These are phyloP conservation scores for Atopsyche davidsoni DNA, from an alignment of 1,140 invertebrate genomes.

Conservation along the genomic window DNA sequence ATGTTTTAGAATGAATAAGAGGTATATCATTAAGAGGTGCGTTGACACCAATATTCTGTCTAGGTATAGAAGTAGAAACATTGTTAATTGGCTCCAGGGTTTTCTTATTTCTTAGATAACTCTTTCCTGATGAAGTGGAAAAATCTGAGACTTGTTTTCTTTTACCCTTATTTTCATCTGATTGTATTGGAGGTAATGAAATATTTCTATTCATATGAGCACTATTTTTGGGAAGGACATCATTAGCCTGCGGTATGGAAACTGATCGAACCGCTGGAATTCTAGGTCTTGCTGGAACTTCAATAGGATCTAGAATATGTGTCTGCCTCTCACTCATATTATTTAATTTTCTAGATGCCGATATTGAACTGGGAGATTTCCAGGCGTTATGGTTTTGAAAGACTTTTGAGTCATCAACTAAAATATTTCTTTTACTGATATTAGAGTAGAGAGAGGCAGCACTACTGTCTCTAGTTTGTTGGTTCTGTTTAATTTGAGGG, in stretches of 20 bases:
- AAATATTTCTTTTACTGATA: slow-evolving; percentile 7
- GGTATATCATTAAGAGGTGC: background rate
- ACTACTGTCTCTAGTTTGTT: slow-evolving; percentile 24
- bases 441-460: slow-evolving; percentile 18
- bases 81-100: slow-evolving; percentile 21
- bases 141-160: slow-evolving; percentile 9
- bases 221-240: slow-evolving; percentile 11
- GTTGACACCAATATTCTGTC: slow-evolving; percentile 8
- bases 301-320: slow-evolving; percentile 18
- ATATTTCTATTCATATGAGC: slow-evolving; percentile 40
- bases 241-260: slow-evolving; percentile 15
- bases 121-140: slow-evolving; percentile 12
- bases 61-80: slow-evolving; percentile 6
- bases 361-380: slow-evolving; percentile 8
- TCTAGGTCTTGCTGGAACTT: slow-evolving; percentile 9
- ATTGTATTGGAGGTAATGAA: slow-evolving; percentile 42
- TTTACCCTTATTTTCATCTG: slow-evolving; percentile 17
- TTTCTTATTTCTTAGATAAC: slow-evolving; percentile 18
- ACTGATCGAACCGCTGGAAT: slow-evolving; percentile 17
- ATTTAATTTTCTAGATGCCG: slow-evolving; percentile 2
- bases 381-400: background rate
- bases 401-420: slow-evolving; percentile 2
- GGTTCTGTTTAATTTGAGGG: background rate
- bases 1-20: background rate
- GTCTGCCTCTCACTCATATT: slow-evolving; percentile 8